phyloP scores from a whole-genome alignment of 2,797 vertebrate genomes.

The Triplophysa bombifrons region DNA sequence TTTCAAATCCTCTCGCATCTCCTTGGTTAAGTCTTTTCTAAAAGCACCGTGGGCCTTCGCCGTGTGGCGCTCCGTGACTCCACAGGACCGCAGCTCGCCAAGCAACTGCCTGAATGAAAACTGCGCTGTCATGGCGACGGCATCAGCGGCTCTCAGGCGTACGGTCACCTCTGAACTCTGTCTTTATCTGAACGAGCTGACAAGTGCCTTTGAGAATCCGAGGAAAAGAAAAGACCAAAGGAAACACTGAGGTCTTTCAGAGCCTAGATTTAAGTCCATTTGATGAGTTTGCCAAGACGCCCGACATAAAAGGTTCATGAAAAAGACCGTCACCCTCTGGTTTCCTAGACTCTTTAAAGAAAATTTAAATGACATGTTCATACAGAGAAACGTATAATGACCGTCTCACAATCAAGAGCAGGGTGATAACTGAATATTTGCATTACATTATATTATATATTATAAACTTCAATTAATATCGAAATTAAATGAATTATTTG shows the following conservation, averaged over 20 bases:
- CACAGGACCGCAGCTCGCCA: slow-evolving; percentile 74
- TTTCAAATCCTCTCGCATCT: slow-evolving; percentile 29
- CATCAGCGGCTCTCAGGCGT: slow-evolving; percentile 63
- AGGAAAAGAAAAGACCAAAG: slow-evolving; percentile 61
- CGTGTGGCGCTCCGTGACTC: slow-evolving; percentile 70
- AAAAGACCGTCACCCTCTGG: slow-evolving; percentile 57
- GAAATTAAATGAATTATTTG: too few relatives aligned
- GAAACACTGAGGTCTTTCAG: slow-evolving; percentile 51
- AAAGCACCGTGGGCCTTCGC: slow-evolving; percentile 62
- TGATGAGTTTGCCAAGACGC: slow-evolving; percentile 46
- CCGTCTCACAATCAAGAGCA: slow-evolving; percentile 58
- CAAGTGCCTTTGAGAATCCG: slow-evolving; percentile 67
- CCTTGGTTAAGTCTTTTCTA: slow-evolving; percentile 69
- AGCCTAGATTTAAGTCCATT: slow-evolving; percentile 45
- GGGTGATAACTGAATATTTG: neutral
- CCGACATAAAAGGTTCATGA: slow-evolving; percentile 60
- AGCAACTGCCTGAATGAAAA: slow-evolving; percentile 78
- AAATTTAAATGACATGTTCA: slow-evolving; percentile 73
- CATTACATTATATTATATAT: too few relatives aligned
- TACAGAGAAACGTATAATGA: slow-evolving; percentile 72
- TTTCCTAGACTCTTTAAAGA: slow-evolving; percentile 69
- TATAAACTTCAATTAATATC: too few relatives aligned
- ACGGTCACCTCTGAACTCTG: slow-evolving; percentile 76
- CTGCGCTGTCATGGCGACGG: slow-evolving; percentile 74
- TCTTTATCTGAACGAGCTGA: slow-evolving; percentile 71